Conservation (phyloP, 2,797 vertebrate genomes). For the Lacerta agilis region DNA sequence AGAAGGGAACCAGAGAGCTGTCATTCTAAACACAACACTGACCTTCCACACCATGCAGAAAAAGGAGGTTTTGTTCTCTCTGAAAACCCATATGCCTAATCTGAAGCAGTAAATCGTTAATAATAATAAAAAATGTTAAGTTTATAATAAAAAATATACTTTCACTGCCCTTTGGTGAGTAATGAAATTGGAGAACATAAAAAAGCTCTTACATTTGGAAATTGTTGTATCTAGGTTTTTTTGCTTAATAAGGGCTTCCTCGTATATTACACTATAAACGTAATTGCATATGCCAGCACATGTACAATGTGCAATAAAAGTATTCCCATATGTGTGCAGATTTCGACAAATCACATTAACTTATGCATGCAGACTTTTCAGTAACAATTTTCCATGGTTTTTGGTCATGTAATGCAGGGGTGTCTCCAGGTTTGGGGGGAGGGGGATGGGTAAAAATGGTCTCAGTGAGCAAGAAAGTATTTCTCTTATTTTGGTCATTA, state of each 20-base stretch:
- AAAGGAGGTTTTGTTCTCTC: conserved; percentile 36
- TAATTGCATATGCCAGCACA: neutral
- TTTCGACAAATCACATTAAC: neutral
- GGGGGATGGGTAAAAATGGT: neutral
- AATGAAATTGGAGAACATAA: conserved; percentile 46
- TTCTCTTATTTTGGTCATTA: no score
- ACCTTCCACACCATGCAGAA: neutral
- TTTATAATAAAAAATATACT: neutral
- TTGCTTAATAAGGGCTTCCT: neutral
- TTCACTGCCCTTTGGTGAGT: neutral
- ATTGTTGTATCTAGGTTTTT: neutral
- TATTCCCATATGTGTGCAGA: neutral
- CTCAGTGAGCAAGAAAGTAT: neutral
- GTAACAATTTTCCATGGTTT: neutral
- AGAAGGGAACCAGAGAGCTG: neutral
- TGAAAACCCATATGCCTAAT: conserved; percentile 35
- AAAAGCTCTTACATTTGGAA: conserved; percentile 29
- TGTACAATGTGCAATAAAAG: neutral
- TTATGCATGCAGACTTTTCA: neutral
- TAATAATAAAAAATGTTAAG: conserved; percentile 43
- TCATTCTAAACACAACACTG: conserved; percentile 51
- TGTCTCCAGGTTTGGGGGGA: no score
- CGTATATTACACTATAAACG: neutral
- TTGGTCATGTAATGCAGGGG: neutral
- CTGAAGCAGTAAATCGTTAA: conserved; percentile 41